phyloP scores from a whole-genome alignment of 2,888 invertebrate genomes.

The Parnassius orleans region DNA sequence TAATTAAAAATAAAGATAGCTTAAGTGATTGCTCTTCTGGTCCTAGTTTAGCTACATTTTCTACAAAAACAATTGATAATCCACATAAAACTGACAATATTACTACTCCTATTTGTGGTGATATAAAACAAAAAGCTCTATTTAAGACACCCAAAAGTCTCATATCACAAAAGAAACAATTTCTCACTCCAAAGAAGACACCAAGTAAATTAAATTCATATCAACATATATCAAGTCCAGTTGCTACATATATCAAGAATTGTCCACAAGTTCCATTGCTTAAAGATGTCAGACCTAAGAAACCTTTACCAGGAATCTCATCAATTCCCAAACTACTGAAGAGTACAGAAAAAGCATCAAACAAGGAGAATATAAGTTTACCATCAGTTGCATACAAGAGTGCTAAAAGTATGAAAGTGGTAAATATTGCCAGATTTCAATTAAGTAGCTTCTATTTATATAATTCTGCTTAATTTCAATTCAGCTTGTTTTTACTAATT shows the following conservation, averaged over 20 bases:
- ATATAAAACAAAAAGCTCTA: conserved; percentile 7
- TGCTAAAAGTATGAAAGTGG: conserved; percentile 62
- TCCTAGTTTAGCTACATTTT: background rate
- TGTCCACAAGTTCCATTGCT: conserved; percentile 55
- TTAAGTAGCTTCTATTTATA: too few species aligned
- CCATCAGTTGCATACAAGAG: conserved; percentile 57
- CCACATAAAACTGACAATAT: background rate
- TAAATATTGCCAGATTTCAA: conserved; percentile 36
- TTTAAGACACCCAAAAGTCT: conserved; percentile 54
- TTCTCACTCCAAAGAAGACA: conserved; percentile 42
- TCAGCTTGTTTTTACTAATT: too few species aligned
- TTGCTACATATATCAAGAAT: conserved; percentile 64
- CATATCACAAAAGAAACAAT: conserved; percentile 41
- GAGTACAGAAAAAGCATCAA: conserved; percentile 30
- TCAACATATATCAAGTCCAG: conserved; percentile 61
- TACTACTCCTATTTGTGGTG: background rate
- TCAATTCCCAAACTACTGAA: conserved; percentile 54
- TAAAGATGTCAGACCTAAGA: conserved; percentile 56
- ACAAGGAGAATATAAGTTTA: conserved; percentile 56
- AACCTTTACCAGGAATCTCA: conserved; percentile 48
- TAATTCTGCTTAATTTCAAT: too few species aligned
- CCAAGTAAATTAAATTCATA: conserved; percentile 46
- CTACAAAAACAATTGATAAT: background rate
- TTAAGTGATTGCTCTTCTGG: background rate
- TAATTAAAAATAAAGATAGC: background rate